Base-by-base conservation (phyloP, 2,113 vertebrate genomes). In the Trogon surrucura region DNA sequence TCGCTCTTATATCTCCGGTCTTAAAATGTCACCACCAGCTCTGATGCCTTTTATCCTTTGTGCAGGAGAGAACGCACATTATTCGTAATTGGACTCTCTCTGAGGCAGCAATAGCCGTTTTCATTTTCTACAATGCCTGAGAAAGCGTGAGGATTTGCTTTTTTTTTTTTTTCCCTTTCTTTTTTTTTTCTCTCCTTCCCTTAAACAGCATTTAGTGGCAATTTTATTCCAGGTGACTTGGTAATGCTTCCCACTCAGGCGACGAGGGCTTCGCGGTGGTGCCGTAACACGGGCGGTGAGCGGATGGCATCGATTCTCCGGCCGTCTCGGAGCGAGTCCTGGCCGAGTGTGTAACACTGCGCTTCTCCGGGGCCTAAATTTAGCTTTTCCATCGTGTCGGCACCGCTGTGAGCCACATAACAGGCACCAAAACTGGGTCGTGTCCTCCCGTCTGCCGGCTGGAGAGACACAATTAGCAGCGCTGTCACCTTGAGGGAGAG, bases 21-120 rank as follows among this genome's bases (percentile, higher is more conserved):
- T 96, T 83, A 80, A 94, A 96, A 95, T 96, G 90, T 96, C 95
- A 93, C 93, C 95, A 88, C 87, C 69, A 73, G 93, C 90, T 93
- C 96, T 74, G 91, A 89, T 94, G 87, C 89, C 81, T 92, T 96
- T 96, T 91, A 95, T 95, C 95, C 80, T 96, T 94, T 95, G 93
- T 95, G 89, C 67, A 11, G 81, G 70, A 91, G 81, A 92, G 67
- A 86, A 82, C 25, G 58, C 84, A 12, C 86, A 85, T 91, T 71
- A 81, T 60, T 92, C 50, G 14, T 91, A 93, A 96, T 89, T 95
- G 91, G 93, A 78, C 93, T 94, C 90, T 96, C 88, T 91, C 47
- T 75, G 90, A 80, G 90, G 85, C 88, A 74, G 96, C 85, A 82
- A 74, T 67, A 87, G 48, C 78, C 21, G 0, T 84, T 70, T 75